Conservation (phyloP, 2,113 vertebrate genomes). For the Proteles cristata region DNA sequence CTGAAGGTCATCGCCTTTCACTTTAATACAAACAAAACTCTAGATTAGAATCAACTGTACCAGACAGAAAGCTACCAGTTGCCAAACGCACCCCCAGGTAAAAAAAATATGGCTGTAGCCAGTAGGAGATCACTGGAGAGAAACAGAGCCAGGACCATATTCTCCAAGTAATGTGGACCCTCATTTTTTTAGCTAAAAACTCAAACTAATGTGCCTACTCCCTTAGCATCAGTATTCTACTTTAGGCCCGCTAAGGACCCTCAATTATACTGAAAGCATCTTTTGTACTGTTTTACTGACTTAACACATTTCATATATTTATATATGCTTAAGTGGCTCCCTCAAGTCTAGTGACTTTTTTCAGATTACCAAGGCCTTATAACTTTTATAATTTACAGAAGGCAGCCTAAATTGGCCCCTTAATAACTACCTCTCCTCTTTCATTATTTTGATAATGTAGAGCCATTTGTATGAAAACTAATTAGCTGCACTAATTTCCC, state of each 20-base stretch:
- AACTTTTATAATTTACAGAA: not conserved
- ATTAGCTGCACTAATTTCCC: not conserved
- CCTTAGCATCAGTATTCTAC: not conserved
- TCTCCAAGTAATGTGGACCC: not conserved
- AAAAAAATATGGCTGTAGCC: not conserved
- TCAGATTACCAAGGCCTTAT: not conserved
- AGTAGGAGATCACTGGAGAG: not conserved
- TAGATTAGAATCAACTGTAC: slow-evolving; percentile 31
- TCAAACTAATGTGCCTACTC: not conserved
- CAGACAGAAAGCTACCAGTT: not conserved
- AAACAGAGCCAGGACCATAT: not conserved
- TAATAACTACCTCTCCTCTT: not conserved
- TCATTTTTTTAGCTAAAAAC: not conserved
- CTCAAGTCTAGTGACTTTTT: not conserved
- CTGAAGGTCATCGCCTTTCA: slow-evolving; percentile 92
- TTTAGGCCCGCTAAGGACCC: not conserved
- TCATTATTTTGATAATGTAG: not conserved
- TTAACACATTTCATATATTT: not conserved
- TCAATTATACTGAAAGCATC: not conserved
- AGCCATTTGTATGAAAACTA: not conserved
- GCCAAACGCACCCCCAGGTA: not conserved
- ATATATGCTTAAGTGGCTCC: not conserved
- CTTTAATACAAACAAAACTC: slow-evolving; percentile 78
- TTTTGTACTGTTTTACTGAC: not conserved
- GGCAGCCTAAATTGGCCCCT: not conserved